phyloP scores from a whole-genome alignment of 1,140 invertebrate genomes.

The Radopholus similis region DNA sequence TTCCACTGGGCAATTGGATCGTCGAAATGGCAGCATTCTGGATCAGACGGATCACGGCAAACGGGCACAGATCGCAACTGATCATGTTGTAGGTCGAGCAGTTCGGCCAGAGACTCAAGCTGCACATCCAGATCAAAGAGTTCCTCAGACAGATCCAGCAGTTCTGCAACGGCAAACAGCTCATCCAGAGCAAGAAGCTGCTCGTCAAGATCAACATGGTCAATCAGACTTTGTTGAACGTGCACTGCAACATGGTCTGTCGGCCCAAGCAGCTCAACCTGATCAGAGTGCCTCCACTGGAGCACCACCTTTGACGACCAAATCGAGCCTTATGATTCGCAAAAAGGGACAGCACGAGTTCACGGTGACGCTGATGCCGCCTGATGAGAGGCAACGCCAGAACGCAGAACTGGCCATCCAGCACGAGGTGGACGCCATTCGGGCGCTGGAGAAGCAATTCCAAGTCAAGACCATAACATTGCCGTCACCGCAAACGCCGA shows the following conservation, averaged over 20 bases:
- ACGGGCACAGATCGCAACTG: too few species aligned
- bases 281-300: neutral
- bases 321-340: neutral
- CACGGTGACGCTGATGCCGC: conserved; percentile 7
- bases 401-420: conserved; percentile 12
- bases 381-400: neutral
- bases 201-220: neutral
- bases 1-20: too few species aligned
- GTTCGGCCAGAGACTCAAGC: too few species aligned
- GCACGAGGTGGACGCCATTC: conserved; percentile 1
- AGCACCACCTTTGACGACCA: neutral
- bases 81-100: too few species aligned
- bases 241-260: neutral
- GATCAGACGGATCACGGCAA: too few species aligned
- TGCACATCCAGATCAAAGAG: neutral
- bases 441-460: neutral
- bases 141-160: neutral
- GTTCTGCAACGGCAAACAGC: too few species aligned
- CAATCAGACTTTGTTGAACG: neutral
- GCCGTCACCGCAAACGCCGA: neutral
- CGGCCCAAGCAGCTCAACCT: neutral
- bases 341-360: conserved; percentile 2
- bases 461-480: neutral
- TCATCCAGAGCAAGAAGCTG: neutral
- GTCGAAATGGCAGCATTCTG: too few species aligned